Conservation (phyloP, 1,140 invertebrate species). For the Drosophila ohnishii region DNA sequence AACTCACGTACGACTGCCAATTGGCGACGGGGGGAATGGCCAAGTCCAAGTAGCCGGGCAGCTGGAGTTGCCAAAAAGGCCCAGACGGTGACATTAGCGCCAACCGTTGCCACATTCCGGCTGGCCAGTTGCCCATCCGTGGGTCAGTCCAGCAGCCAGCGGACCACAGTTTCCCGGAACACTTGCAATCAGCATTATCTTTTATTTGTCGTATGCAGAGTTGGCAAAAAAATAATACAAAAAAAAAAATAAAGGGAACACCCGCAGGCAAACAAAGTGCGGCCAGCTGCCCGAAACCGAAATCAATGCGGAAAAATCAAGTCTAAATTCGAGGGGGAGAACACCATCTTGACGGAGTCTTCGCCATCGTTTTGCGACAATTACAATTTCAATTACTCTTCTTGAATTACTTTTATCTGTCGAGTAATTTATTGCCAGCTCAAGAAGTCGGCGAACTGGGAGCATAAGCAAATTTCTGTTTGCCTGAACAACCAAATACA, state of each 20-base stretch:
- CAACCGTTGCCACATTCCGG: conserved; percentile 40
- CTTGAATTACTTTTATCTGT: conserved; percentile 49
- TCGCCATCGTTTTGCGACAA: conserved; percentile 32
- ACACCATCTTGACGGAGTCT: neutral
- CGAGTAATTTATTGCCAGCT: conserved; percentile 45
- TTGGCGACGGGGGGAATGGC: conserved; percentile 15
- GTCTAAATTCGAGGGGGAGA: conserved; percentile 15
- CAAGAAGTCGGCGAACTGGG: neutral
- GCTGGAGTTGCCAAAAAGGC: conserved; percentile 52
- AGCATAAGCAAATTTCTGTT: conserved; percentile 39
- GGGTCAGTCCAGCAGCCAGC: conserved; percentile 40
- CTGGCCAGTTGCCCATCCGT: conserved; percentile 65
- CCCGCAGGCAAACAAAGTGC: conserved; percentile 14
- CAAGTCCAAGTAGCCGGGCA: neutral
- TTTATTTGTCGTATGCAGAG: conserved; percentile 63
- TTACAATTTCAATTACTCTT: conserved; percentile 52
- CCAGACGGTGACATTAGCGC: conserved; percentile 71
- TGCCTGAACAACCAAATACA: conserved; percentile 5
- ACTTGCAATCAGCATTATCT: conserved; percentile 74
- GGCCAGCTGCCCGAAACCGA: conserved; percentile 26
- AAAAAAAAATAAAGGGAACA: conserved; percentile 31
- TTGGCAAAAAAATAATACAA: conserved; percentile 36
- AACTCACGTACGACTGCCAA: conserved; percentile 40
- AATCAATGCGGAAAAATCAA: conserved; percentile 39
- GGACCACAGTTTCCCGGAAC: conserved; percentile 42